A percentile compares a stretch with the other conserved stretches of the same genome.
Conservation (phyloP, 2,888 invertebrate species). For the Maniola hyperantus region DNA sequence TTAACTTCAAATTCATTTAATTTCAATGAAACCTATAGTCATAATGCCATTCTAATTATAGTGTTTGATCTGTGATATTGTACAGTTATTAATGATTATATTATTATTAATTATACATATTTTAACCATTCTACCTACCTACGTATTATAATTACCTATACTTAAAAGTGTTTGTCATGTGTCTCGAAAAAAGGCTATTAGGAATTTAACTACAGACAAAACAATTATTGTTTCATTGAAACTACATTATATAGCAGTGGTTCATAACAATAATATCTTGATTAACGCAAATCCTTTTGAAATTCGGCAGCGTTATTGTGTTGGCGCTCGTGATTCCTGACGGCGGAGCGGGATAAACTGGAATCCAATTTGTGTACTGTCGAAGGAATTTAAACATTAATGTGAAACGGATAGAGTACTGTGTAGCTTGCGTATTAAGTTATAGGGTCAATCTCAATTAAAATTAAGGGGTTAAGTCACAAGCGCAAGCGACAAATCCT, state of each 20-base stretch:
- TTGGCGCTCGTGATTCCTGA: slow-evolving; percentile 57
- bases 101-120: too few species aligned
- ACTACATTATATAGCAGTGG: neutral
- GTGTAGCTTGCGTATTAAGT: slow-evolving; percentile 39
- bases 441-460: slow-evolving; percentile 48
- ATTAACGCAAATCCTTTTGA: slow-evolving; percentile 55
- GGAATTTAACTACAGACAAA: neutral
- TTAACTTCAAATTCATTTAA: too few species aligned
- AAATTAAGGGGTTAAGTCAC: slow-evolving; percentile 41
- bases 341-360: slow-evolving; percentile 58
- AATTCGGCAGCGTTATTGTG: slow-evolving; percentile 50
- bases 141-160: too few species aligned
- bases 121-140: too few species aligned
- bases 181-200: too few species aligned
- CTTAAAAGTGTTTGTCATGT: too few species aligned
- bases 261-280: slow-evolving; percentile 48
- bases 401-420: slow-evolving; percentile 40
- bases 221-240: slow-evolving; percentile 7
- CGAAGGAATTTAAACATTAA: slow-evolving; percentile 48
- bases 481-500: slow-evolving; percentile 17
- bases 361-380: slow-evolving; percentile 52
- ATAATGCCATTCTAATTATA: too few species aligned
- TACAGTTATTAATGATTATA: too few species aligned
- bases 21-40: too few species aligned
- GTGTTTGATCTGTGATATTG: too few species aligned